phyloP scores from a whole-genome alignment of 2,888 invertebrate species.

The Idaea straminata region DNA sequence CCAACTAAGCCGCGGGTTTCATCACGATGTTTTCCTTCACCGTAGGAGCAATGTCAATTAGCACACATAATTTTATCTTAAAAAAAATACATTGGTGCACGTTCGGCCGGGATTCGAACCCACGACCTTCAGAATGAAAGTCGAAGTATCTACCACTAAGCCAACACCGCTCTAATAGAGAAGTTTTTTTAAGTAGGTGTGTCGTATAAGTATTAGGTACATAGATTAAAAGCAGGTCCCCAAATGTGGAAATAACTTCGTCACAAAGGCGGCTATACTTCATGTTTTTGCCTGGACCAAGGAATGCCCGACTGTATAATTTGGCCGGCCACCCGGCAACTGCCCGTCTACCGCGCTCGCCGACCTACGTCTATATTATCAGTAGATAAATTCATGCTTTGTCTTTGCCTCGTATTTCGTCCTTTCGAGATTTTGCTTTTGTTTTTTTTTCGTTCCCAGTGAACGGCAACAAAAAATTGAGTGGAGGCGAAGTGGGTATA shows the following conservation, averaged over 20 bases:
- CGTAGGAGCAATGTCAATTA: no score
- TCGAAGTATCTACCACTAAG: no score
- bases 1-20: no score
- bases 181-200: slow-evolving; percentile 9
- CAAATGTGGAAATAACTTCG: slow-evolving; percentile 73
- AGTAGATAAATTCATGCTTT: slow-evolving; percentile 80
- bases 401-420: slow-evolving; percentile 80
- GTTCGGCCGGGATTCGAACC: no score
- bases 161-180: no score
- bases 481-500: slow-evolving; percentile 79
- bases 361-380: slow-evolving; percentile 80
- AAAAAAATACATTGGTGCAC: no score
- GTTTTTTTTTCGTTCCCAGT: slow-evolving; percentile 62
- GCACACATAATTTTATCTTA: no score
- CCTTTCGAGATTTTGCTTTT: slow-evolving; percentile 76
- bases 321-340: slow-evolving; percentile 75
- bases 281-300: slow-evolving; percentile 73
- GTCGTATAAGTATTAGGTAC: slow-evolving; percentile 45
- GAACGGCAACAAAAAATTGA: slow-evolving; percentile 77
- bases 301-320: slow-evolving; percentile 77
- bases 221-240: slow-evolving; percentile 52
- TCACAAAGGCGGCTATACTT: slow-evolving; percentile 75
- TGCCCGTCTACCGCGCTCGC: slow-evolving; percentile 61
- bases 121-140: no score
- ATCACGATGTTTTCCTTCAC: no score